phyloP scores from a whole-genome alignment of 2,797 vertebrate genomes.

The Darevskia nairensis region DNA sequence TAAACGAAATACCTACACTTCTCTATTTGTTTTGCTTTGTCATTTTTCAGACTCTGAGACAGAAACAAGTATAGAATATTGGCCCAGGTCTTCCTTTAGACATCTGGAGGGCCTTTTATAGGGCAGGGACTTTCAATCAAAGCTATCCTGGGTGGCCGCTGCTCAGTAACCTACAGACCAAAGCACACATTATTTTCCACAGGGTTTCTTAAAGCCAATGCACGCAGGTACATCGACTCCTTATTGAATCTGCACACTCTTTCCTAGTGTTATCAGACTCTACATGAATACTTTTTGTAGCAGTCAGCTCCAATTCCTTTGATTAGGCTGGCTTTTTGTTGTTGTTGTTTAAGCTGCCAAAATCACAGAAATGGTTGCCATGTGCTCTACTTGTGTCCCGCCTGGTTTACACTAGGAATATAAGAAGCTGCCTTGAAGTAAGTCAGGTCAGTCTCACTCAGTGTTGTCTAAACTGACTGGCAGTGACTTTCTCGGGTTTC shows the following conservation, averaged over 20 bases:
- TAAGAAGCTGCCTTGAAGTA: too few species aligned
- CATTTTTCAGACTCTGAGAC: constrained; percentile 50
- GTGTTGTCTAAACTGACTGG: too few species aligned
- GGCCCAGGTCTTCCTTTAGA: constrained; percentile 33
- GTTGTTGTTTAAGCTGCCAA: background rate
- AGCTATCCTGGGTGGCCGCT: background rate
- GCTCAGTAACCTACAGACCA: background rate
- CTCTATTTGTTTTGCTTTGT: background rate
- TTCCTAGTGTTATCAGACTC: background rate
- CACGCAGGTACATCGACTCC: background rate
- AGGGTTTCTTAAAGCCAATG: background rate
- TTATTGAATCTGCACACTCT: background rate
- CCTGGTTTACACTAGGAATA: too few species aligned
- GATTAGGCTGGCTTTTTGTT: background rate
- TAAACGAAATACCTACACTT: constrained; percentile 1
- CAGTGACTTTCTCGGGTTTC: too few species aligned
- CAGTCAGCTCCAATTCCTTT: background rate
- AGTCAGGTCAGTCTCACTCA: too few species aligned
- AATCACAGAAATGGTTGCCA: background rate
- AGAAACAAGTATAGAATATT: constrained; percentile 27
- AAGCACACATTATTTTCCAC: background rate
- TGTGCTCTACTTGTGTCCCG: background rate
- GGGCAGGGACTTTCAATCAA: constrained; percentile 36
- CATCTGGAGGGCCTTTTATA: constrained; percentile 30
- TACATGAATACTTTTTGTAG: background rate